Base-by-base conservation (phyloP, 2,888 invertebrate species). In the Polydesmus complanatus region DNA sequence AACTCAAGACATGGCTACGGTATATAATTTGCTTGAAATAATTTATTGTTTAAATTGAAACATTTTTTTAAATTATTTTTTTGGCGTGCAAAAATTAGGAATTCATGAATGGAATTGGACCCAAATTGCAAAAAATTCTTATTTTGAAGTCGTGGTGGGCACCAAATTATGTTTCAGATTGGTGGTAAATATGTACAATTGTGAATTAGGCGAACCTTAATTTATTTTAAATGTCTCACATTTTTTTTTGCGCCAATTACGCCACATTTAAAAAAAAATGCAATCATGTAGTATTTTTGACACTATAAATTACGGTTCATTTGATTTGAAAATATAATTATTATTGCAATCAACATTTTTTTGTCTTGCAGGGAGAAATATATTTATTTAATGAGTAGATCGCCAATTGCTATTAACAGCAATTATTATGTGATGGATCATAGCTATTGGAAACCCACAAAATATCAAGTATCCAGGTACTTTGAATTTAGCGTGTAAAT, bases 341-440 rank as follows among this genome's bases (percentile, higher is more conserved):
- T 37, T n/a, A n/a, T n/a, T n/a, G n/a, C n/a, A n/a, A n/a, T n/a
- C n/a, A n/a, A n/a, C n/a, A n/a, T n/a, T n/a, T 47, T 25, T 59
- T 59, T 61, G 26, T 65, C 56, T 67, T 68, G n/a, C 63, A 77
- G 77, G 77, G 76, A 77, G 68, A 77, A 76, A 65, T 78, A 77
- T 68, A 75, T 77, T 19, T 78, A 78, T 66, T 68, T 77, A 56
- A 75, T 72, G 72, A 71, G 73, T 55, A 69, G 78, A 52, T 69
- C 68, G 61, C 74, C 77, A 1, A 66, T 77, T 37, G 70, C 76
- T 37, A 74, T 76, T 63, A 77, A 77, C 69, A 75, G 75, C 63
- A 78, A 78, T 68, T 78, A 77, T 67, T 77, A 77, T 64, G 71
- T 73, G n/a, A 70, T 77, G 69, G 77, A 77, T 67, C 74, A 77